Conservation (phyloP, 2,113 vertebrate genomes). For the Xenopus laevis region DNA sequence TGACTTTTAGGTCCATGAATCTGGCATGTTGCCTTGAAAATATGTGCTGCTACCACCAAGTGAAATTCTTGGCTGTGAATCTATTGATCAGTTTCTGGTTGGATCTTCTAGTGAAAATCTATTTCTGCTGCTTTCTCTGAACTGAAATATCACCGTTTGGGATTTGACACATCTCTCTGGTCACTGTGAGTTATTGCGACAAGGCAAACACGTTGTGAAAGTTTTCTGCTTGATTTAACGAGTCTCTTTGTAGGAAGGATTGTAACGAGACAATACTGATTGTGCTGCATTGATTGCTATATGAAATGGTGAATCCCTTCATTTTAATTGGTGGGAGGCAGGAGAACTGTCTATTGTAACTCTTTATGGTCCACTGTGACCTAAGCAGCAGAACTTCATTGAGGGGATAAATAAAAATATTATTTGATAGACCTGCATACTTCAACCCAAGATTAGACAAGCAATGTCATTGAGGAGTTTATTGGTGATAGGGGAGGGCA, state of each 20-base stretch:
- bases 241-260: constrained; percentile 16
- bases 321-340: constrained; percentile 19
- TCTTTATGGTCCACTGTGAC: neutral
- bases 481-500: no score
- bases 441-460: no score
- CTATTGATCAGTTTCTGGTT: constrained; percentile 15
- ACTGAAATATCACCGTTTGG: constrained; percentile 24
- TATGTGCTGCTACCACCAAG: neutral
- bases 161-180: constrained; percentile 13
- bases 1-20: neutral
- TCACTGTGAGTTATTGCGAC: constrained; percentile 31
- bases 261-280: constrained; percentile 41
- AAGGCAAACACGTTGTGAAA: neutral
- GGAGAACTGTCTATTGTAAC: neutral
- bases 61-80: neutral
- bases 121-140: constrained; percentile 28
- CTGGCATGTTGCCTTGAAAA: neutral
- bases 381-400: no score
- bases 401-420: no score
- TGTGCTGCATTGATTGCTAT: constrained; percentile 29
- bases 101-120: constrained; percentile 35
- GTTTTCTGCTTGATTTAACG: constrained; percentile 30
- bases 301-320: constrained; percentile 28
- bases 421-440: no score
- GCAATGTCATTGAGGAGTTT: no score